Percentiles rank a stretch among this genome's conserved stretches.
These are phyloP conservation scores for Diplosoma virens DNA, from an alignment of 23 tunicate species.

Conservation along the genomic window DNA sequence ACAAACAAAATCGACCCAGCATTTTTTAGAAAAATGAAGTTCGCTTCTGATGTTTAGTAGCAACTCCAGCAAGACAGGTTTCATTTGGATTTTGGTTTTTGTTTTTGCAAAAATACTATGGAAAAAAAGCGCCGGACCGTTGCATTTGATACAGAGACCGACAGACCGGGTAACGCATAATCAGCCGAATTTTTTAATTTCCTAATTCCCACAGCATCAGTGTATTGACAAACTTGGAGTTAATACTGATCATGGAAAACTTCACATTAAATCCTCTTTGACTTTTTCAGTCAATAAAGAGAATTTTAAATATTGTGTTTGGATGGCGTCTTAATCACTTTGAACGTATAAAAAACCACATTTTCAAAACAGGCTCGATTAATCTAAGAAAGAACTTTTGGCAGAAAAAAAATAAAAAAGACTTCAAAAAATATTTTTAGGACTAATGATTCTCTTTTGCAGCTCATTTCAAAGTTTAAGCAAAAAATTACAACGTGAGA, in stretches of 20 bases:
- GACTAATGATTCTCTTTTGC: background rate
- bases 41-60: background rate
- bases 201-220: no score
- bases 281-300: no score
- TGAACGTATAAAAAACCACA: no score
- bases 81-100: background rate
- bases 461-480: background rate
- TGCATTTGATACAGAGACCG: background rate
- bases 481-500: background rate
- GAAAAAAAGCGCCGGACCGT: background rate
- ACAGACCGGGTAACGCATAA: background rate
- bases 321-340: no score
- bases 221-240: no score
- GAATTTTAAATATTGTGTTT: no score
- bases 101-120: background rate
- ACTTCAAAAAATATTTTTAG: background rate
- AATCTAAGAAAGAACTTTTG: no score
- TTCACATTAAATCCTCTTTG: no score
- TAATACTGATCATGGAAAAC: no score
- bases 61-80: slow-evolving; percentile 1
- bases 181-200: background rate
- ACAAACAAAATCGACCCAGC: background rate
- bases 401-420: no score
- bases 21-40: background rate
- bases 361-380: no score